Percentiles rank a stretch among this genome's conserved stretches.
phyloP scores from a whole-genome alignment of 1,140 invertebrate genomes.

The Cydia amplana region DNA sequence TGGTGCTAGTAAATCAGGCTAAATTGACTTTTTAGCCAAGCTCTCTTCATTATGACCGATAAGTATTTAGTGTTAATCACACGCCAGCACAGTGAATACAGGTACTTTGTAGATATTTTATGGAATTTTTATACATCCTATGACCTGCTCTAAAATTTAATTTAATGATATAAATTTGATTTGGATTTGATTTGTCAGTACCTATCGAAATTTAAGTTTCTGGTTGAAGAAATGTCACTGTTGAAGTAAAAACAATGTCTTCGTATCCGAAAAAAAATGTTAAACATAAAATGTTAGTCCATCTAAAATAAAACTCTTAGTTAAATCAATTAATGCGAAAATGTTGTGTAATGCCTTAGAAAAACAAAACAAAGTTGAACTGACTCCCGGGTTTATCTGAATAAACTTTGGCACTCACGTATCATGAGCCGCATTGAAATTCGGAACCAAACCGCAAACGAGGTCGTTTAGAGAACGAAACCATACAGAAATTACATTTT shows the following conservation, averaged over 20 bases:
- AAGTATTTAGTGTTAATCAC: background rate
- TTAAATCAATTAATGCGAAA: background rate
- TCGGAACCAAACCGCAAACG: background rate
- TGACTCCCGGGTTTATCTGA: background rate
- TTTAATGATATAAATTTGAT: too few relatives aligned
- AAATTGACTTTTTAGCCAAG: background rate
- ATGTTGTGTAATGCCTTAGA: background rate
- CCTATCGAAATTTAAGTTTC: too few relatives aligned
- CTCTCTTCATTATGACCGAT: background rate
- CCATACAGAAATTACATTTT: constrained; percentile 5
- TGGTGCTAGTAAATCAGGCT: constrained; percentile 2
- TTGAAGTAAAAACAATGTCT: too few relatives aligned
- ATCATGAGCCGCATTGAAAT: background rate
- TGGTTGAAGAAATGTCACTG: too few relatives aligned
- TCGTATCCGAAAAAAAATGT: too few relatives aligned
- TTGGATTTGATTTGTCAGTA: too few relatives aligned
- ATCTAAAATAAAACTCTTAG: too few relatives aligned
- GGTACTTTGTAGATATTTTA: too few relatives aligned
- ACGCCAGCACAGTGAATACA: too few relatives aligned
- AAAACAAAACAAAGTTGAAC: background rate
- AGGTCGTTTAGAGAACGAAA: background rate
- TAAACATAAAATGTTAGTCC: too few relatives aligned
- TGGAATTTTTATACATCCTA: too few relatives aligned
- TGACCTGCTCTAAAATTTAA: too few relatives aligned
- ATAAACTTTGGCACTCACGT: constrained; percentile 1